These are phyloP conservation scores for Nephrotoma guestfalica DNA, from an alignment of 2,888 invertebrate genomes.

Conservation along the genomic window DNA sequence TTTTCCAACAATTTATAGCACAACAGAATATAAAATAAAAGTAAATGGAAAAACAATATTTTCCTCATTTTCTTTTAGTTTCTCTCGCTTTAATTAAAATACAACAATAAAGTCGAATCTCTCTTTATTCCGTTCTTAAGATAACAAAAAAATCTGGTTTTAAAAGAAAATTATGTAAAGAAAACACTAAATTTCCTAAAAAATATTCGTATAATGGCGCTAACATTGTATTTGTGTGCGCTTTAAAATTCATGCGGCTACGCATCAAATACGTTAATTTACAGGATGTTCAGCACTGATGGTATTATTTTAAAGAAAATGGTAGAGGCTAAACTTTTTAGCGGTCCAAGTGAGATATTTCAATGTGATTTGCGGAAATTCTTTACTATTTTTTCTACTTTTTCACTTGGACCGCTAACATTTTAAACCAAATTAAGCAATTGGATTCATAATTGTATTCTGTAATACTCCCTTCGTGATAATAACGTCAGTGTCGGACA, in stretches of 20 bases:
- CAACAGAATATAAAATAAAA: neutral
- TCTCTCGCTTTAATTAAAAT: neutral
- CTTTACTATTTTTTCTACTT: no score
- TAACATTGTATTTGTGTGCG: no score
- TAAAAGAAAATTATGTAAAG: neutral
- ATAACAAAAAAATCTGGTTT: neutral
- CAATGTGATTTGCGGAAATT: no score
- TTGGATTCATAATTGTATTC: no score
- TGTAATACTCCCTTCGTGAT: no score
- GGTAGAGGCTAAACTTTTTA: no score
- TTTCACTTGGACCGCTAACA: no score
- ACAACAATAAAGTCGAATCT: neutral
- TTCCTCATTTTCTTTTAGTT: neutral
- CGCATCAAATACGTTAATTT: neutral
- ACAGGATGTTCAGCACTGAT: no score
- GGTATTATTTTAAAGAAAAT: no score
- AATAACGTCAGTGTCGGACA: no score
- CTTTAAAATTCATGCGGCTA: neutral
- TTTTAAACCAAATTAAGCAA: no score
- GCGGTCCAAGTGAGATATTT: no score
- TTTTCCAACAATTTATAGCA: neutral
- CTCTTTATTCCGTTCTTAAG: neutral
- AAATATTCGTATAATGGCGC: neutral
- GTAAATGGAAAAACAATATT: neutral
- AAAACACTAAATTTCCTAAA: neutral